phyloP scores from a whole-genome alignment of 2,888 invertebrate genomes.

The Bellardia pandia region DNA sequence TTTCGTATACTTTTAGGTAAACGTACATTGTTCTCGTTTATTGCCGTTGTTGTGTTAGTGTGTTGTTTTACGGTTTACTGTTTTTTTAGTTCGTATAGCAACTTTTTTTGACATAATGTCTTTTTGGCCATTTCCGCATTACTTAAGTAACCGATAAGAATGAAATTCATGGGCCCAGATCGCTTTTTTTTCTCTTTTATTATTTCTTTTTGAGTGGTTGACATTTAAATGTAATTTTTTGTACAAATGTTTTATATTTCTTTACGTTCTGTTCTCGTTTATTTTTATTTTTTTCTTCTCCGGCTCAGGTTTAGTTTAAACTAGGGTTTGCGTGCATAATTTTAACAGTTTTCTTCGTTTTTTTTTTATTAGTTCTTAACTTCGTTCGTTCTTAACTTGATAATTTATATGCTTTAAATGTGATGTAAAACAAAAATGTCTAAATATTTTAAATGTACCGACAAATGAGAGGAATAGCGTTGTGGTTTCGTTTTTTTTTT shows the following conservation, averaged over 20 bases:
- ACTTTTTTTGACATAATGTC: slow-evolving; percentile 72
- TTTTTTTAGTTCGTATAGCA: slow-evolving; percentile 35
- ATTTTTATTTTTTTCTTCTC: slow-evolving; percentile 1
- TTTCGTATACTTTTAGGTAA: not conserved
- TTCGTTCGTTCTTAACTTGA: slow-evolving; percentile 57
- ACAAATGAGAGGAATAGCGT: slow-evolving; percentile 61
- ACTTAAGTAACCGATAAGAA: slow-evolving; percentile 74
- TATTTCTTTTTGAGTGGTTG: slow-evolving; percentile 73
- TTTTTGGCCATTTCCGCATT: slow-evolving; percentile 73
- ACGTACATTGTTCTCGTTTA: slow-evolving; percentile 62
- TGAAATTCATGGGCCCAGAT: slow-evolving; percentile 72
- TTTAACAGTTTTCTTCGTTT: slow-evolving; percentile 58
- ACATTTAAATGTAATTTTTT: slow-evolving; percentile 72
- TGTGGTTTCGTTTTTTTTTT: slow-evolving; percentile 4
- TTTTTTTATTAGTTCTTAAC: not conserved
- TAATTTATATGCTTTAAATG: slow-evolving; percentile 67
- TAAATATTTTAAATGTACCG: slow-evolving; percentile 66
- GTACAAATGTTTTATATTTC: slow-evolving; percentile 61
- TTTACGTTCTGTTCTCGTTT: slow-evolving; percentile 17
- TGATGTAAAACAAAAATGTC: slow-evolving; percentile 69
- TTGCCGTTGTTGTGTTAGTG: slow-evolving; percentile 47
- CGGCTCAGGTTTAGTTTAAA: slow-evolving; percentile 36
- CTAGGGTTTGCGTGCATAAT: slow-evolving; percentile 70
- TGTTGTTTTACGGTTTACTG: slow-evolving; percentile 61
- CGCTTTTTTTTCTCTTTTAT: slow-evolving; percentile 56